A percentile compares a stretch with the other conserved stretches of the same genome.
Evolutionary conservation across 2,797 vertebrate species (phyloP).

Genomic region (Esox masquinongy): DNA sequence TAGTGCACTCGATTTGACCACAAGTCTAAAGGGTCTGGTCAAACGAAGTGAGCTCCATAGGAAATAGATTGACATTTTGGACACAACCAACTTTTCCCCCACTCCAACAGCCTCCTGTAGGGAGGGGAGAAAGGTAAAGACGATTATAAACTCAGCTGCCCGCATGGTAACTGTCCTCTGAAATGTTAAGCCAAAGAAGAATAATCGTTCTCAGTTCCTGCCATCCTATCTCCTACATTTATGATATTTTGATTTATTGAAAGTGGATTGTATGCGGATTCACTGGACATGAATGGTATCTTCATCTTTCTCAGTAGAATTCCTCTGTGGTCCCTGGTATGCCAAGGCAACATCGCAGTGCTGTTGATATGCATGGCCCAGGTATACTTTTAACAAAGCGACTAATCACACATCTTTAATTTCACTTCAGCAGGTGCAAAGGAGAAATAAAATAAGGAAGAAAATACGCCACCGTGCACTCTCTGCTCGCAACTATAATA

Average conservation of each 20-base stretch:
- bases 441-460: no score
- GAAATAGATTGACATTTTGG: conserved; percentile 26
- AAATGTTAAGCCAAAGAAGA: conserved; percentile 36
- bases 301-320: conserved; percentile 11
- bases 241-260: conserved; percentile 49
- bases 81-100: conserved; percentile 54
- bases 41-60: background rate
- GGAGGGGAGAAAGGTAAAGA: conserved; percentile 54
- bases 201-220: conserved; percentile 40
- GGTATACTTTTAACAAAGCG: background rate
- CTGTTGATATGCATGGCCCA: background rate
- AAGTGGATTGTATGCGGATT: conserved; percentile 23
- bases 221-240: conserved; percentile 12
- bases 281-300: conserved; percentile 24
- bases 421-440: no score
- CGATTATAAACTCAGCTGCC: conserved; percentile 65
- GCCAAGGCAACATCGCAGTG: background rate
- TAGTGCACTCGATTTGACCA: background rate
- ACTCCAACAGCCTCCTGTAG: conserved; percentile 59
- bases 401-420: no score
- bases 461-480: no score
- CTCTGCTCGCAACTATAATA: no score
- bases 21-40: background rate
- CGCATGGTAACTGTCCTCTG: conserved; percentile 68
- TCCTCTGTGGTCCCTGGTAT: background rate